phyloP scores from a whole-genome alignment of 2,888 invertebrate genomes.

The Barypeithes pellucidus region DNA sequence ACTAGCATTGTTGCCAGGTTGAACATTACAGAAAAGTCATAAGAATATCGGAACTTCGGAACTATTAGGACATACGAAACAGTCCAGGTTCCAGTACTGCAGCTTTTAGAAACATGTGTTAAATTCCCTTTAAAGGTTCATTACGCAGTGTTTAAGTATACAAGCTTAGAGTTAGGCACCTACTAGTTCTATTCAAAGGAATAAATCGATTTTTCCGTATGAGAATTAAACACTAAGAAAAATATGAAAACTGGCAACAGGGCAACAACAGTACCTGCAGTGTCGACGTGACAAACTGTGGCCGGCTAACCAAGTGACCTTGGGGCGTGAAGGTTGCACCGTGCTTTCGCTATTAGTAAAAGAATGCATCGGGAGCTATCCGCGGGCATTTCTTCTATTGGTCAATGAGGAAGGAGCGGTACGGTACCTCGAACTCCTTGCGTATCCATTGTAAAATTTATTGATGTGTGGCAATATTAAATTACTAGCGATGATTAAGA shows the following conservation, averaged over 20 bases:
- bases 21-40: no score
- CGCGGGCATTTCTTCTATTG: conserved; percentile 42
- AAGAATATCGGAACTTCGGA: no score
- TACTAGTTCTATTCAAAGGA: no score
- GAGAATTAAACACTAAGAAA: neutral
- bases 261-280: conserved; percentile 26
- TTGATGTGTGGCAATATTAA: neutral
- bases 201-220: no score
- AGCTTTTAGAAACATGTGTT: no score
- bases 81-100: no score
- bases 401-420: conserved; percentile 38
- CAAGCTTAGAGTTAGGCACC: no score
- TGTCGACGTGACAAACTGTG: conserved; percentile 30
- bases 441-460: neutral
- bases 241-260: conserved; percentile 15
- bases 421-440: neutral
- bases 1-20: conserved; percentile 21
- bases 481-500: neutral
- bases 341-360: conserved; percentile 41
- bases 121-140: no score
- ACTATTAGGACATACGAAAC: no score
- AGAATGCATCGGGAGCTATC: conserved; percentile 45
- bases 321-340: conserved; percentile 38
- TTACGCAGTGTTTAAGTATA: no score
- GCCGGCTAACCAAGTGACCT: conserved; percentile 42